Percentiles rank a stretch among this genome's conserved stretches.
phyloP scores from a whole-genome alignment of 2,113 vertebrate species.

The Plecturocebus donacophilus region DNA sequence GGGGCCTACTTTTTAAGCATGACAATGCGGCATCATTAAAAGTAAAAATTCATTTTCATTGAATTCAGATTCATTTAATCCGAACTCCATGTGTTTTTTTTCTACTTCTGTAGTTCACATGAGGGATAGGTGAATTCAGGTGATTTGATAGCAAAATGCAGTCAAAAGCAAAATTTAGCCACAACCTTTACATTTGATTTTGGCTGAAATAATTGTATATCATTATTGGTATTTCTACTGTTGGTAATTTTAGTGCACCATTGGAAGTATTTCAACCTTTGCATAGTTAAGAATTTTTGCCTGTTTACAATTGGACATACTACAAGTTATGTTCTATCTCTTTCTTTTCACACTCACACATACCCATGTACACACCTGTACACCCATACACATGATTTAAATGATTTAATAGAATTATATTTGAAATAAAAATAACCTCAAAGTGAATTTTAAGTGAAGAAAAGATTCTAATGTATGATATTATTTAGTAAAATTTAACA shows the following conservation, averaged over 20 bases:
- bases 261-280: neutral
- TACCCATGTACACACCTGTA: neutral
- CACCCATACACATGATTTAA: neutral
- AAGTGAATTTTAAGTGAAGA: neutral
- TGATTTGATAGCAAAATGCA: neutral
- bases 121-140: neutral
- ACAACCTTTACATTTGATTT: neutral
- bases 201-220: neutral
- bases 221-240: neutral
- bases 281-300: neutral
- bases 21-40: neutral
- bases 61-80: neutral
- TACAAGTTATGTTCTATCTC: neutral
- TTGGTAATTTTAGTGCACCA: neutral
- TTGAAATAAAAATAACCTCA: constrained; percentile 4
- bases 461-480: neutral
- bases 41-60: neutral
- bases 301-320: neutral
- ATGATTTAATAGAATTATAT: neutral
- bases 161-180: neutral
- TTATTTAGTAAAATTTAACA: neutral
- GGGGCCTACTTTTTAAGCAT: neutral
- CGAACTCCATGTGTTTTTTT: neutral
- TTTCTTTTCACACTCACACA: neutral
- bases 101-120: neutral